Evolutionary conservation across 2,113 vertebrate species (phyloP), one percentile per base, ranked within the genome.

Genomic region (Nothocercus julius): DNA sequence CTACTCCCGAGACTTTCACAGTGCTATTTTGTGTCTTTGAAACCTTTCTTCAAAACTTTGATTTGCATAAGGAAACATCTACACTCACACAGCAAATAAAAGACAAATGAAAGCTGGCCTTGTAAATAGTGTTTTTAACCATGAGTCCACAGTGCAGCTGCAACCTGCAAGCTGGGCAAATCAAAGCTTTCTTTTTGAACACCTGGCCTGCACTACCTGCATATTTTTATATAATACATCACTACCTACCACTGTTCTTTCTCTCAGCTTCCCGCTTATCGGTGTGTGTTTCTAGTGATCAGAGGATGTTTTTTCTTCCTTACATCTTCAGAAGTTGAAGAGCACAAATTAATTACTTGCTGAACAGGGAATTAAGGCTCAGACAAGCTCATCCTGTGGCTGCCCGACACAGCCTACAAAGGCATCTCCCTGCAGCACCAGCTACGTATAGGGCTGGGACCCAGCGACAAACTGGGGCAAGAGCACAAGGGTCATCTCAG

Each of bases 381-480:
- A 3, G 59, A 54, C 27, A 86, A 34, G 19, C 47, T 90, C 82
- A 38, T 2, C 69, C 6, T 19, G 12, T 0, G 0, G 32, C 56
- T 1, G 27, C 68, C 53, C 56, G 63, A 91, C 92, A 59, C 87
- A 62, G n/a, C 25, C 76, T 90, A 51, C 83, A 83, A 5, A 44
- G 56, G 18, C 69, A 77, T 75, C 68, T 61, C 51, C 73, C 36
- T 14, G 0, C 85, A 90, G 5, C 61, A 51, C 36, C 27, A 47
- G 19, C 34, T 85, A 14, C 8, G 30, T 34, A 54, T 0, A 0
- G 42, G 68, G 34, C 0, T 0, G 32, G 22, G 53, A 27, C 28
- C 27, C 4, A 0, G 30, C 76, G 12, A 68, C 40, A n/a, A 84
- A 42, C 13, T 2, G 5, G 42, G 13, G 51, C 74, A 86, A 0